Conservation (phyloP, 2,888 invertebrate species). For the Gymnosoma rotundatum region DNA sequence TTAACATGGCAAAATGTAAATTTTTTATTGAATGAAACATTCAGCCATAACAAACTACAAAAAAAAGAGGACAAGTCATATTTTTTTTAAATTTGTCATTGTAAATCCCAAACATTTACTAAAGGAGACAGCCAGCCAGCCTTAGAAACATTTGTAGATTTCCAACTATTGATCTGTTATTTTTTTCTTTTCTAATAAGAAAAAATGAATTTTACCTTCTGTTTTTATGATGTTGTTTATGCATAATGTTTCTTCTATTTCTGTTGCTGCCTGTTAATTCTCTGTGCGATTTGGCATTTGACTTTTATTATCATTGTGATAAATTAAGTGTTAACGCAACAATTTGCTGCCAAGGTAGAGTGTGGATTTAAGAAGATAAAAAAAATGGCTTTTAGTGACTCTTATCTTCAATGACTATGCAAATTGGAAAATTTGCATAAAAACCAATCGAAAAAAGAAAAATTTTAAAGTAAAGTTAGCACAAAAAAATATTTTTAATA, state of each 20-base stretch:
- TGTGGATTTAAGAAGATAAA: neutral
- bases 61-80: neutral
- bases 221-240: neutral
- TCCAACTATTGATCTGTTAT: constrained; percentile 34
- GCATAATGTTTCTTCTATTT: neutral
- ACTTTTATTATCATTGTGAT: constrained; percentile 47
- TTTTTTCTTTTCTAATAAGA: neutral
- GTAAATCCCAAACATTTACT: neutral
- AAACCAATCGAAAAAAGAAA: neutral
- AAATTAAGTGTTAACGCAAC: constrained; percentile 52
- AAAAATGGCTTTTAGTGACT: neutral
- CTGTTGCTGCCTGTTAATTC: neutral
- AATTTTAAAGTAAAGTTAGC: neutral
- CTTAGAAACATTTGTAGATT: constrained; percentile 23
- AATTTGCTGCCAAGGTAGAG: constrained; percentile 24
- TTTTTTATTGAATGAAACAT: neutral
- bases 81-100: neutral
- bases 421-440: constrained; percentile 51
- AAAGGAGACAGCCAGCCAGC: neutral
- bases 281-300: constrained; percentile 36
- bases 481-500: no score
- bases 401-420: neutral
- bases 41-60: neutral
- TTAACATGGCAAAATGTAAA: constrained; percentile 43
- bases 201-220: constrained; percentile 6